These are phyloP conservation scores for Polydrusus cervinus DNA, from an alignment of 2,888 invertebrate species.

Conservation along the genomic window DNA sequence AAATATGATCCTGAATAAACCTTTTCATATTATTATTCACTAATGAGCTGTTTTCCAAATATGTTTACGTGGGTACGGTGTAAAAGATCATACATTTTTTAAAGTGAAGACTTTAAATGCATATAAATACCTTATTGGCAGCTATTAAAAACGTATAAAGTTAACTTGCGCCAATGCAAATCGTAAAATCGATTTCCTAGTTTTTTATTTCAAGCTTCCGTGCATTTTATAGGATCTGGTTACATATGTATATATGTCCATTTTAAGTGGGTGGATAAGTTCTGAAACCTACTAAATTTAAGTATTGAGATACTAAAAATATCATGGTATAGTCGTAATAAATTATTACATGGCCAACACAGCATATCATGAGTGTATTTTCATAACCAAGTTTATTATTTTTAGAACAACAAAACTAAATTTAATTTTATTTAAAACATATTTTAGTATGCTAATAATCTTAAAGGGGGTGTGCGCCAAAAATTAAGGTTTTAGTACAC, in stretches of 20 bases:
- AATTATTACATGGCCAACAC: no score
- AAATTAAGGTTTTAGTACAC: no score
- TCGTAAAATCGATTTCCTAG: conserved; percentile 3
- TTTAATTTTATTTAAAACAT: no score
- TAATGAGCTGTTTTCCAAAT: conserved; percentile 30
- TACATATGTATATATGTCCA: conserved; percentile 1
- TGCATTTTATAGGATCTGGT: conserved; percentile 17
- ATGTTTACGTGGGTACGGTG: conserved; percentile 11
- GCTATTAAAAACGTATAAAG: background rate
- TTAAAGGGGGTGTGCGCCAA: no score
- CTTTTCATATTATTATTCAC: conserved; percentile 33
- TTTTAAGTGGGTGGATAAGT: conserved; percentile 1
- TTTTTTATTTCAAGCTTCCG: conserved; percentile 9
- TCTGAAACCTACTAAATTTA: conserved; percentile 10
- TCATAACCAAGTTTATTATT: no score
- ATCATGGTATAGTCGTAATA: background rate
- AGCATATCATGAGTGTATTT: no score
- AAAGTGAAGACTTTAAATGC: conserved; percentile 14
- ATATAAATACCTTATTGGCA: background rate
- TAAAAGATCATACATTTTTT: background rate
- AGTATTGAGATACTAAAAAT: conserved; percentile 7
- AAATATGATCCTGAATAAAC: conserved; percentile 38
- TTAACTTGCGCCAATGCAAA: conserved; percentile 8
- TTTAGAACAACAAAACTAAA: no score
- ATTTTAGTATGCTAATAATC: no score